Evolutionary conservation across 2,888 invertebrate genomes (phyloP).

Genomic region (Rotaria socialis): DNA sequence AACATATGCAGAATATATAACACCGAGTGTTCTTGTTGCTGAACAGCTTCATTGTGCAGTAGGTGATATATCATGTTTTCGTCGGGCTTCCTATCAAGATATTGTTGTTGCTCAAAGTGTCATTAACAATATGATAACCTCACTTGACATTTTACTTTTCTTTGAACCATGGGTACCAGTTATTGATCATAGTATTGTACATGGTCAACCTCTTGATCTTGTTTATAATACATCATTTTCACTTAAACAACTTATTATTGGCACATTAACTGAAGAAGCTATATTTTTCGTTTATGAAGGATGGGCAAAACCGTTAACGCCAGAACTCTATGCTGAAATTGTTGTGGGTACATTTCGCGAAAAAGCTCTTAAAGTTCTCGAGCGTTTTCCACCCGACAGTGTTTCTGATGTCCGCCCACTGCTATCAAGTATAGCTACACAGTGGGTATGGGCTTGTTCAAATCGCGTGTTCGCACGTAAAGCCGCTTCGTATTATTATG

Average conservation of each 20-base stretch:
- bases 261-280: conserved; percentile 51
- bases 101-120: conserved; percentile 50
- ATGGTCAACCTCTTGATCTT: conserved; percentile 50
- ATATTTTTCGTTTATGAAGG: conserved; percentile 51
- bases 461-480: conserved; percentile 49
- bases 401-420: conserved; percentile 48
- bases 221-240: conserved; percentile 47
- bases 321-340: conserved; percentile 48
- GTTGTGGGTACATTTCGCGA: conserved; percentile 49
- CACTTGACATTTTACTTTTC: conserved; percentile 51
- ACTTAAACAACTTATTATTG: conserved; percentile 51
- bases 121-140: conserved; percentile 49
- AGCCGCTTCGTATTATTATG: conserved; percentile 49
- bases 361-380: conserved; percentile 48
- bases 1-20: neutral
- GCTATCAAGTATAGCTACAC: conserved; percentile 49
- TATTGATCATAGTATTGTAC: conserved; percentile 51
- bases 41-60: conserved; percentile 18
- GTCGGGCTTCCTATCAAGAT: conserved; percentile 47
- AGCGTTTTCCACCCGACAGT: conserved; percentile 49
- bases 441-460: conserved; percentile 52
- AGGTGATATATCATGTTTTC: conserved; percentile 23
- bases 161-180: conserved; percentile 53
- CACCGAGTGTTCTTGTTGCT: neutral
- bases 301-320: conserved; percentile 49